Evolutionary conservation across 2,113 vertebrate species (phyloP).

Genomic region (Clupea harengus): DNA sequence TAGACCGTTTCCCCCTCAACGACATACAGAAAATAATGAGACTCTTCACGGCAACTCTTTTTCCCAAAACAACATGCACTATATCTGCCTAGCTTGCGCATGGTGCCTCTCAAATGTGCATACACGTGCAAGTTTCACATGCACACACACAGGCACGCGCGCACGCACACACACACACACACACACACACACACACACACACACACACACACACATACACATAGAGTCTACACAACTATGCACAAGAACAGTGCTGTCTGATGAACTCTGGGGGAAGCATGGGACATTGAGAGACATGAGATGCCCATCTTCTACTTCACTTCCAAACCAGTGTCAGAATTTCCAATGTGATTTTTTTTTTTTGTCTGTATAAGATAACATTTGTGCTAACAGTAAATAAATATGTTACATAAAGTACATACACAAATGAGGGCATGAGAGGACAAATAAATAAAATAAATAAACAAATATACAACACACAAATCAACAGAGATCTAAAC

Average conservation of each 20-base stretch:
- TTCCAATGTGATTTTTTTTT: background rate
- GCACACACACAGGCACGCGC: constrained; percentile 16
- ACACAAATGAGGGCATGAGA: background rate
- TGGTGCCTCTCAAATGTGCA: constrained; percentile 25
- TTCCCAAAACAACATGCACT: background rate
- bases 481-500: constrained; percentile 20
- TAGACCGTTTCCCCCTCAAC: background rate
- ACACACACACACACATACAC: constrained; percentile 20
- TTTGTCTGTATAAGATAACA: background rate
- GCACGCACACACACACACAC: background rate
- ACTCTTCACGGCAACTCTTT: background rate
- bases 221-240: constrained; percentile 18
- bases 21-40: background rate
- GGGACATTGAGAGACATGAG: background rate
- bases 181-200: constrained; percentile 15
- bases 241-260: constrained; percentile 40
- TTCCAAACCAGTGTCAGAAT: background rate
- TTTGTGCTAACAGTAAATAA: constrained; percentile 10
- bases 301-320: background rate
- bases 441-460: constrained; percentile 23
- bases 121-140: constrained; percentile 21
- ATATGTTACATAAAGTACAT: background rate
- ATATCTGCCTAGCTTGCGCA: background rate
- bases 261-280: background rate
- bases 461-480: constrained; percentile 36